phyloP scores from a whole-genome alignment of 2,888 invertebrate species.

The Polylopha cassiicola region DNA sequence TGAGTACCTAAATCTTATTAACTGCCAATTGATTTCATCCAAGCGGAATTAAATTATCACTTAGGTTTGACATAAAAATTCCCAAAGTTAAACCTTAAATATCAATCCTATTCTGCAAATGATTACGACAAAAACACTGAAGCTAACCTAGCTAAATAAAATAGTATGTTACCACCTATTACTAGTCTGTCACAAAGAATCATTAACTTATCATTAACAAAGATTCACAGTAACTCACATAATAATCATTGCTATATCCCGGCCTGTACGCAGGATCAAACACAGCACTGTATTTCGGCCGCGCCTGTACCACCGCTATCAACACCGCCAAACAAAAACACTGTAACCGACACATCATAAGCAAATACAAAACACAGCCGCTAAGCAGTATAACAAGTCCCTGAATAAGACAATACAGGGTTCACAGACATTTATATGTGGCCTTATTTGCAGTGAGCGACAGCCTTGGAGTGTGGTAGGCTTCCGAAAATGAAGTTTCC shows the following conservation, averaged over 20 bases:
- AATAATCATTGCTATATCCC: slow-evolving; percentile 74
- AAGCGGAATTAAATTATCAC: no score
- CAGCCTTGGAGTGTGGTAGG: slow-evolving; percentile 54
- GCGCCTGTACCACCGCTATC: slow-evolving; percentile 42
- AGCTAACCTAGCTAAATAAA: no score
- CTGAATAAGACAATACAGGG: slow-evolving; percentile 60
- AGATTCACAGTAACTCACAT: slow-evolving; percentile 70
- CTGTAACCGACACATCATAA: slow-evolving; percentile 46
- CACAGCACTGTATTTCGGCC: slow-evolving; percentile 41
- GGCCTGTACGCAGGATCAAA: slow-evolving; percentile 62
- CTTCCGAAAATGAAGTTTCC: slow-evolving; percentile 70
- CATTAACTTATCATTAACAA: slow-evolving; percentile 6
- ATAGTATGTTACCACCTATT: no score
- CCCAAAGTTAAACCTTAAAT: no score
- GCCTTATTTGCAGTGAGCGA: slow-evolving; percentile 57
- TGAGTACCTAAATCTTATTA: no score
- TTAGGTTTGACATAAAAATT: no score
- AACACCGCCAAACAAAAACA: slow-evolving; percentile 46
- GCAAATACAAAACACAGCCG: slow-evolving; percentile 42
- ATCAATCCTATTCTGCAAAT: no score
- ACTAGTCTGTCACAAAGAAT: no score
- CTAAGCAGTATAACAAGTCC: slow-evolving; percentile 41
- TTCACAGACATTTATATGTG: slow-evolving; percentile 70
- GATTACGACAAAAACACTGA: no score
- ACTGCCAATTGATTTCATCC: no score